These are phyloP conservation scores for Musca domestica DNA, from an alignment of 1,140 invertebrate species.

Conservation along the genomic window DNA sequence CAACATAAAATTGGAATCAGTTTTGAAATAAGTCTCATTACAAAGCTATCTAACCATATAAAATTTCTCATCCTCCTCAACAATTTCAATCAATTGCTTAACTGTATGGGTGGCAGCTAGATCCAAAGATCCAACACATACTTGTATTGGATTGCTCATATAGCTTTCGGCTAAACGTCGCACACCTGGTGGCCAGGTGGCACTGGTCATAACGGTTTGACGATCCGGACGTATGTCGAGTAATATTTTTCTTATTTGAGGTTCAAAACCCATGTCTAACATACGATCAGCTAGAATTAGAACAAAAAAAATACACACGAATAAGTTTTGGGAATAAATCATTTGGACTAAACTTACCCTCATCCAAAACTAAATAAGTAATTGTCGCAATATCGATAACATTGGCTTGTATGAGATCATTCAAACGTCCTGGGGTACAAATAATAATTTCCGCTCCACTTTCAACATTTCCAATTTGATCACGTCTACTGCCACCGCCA, in stretches of 20 bases:
- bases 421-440: conserved; percentile 84
- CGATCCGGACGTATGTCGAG: conserved; percentile 75
- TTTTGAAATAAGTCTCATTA: background rate
- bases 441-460: conserved; percentile 84
- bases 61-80: conserved; percentile 74
- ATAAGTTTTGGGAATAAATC: no score
- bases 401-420: conserved; percentile 70
- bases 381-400: conserved; percentile 70
- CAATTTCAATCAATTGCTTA: conserved; percentile 70
- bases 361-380: conserved; percentile 87
- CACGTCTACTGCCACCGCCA: conserved; percentile 75
- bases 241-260: conserved; percentile 80
- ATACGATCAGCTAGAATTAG: conserved; percentile 78
- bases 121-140: conserved; percentile 85
- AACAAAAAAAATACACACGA: no score
- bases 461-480: conserved; percentile 70
- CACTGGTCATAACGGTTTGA: conserved; percentile 83
- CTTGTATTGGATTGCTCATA: conserved; percentile 83
- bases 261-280: conserved; percentile 81
- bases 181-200: conserved; percentile 86
- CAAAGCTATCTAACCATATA: conserved; percentile 54
- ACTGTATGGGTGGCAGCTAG: conserved; percentile 81
- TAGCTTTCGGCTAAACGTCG: conserved; percentile 78
- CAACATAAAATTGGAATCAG: conserved; percentile 43
- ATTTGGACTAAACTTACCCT: no score